Evolutionary conservation across 2,797 vertebrate species (phyloP).

Genomic region (Cossypha dichroa): DNA sequence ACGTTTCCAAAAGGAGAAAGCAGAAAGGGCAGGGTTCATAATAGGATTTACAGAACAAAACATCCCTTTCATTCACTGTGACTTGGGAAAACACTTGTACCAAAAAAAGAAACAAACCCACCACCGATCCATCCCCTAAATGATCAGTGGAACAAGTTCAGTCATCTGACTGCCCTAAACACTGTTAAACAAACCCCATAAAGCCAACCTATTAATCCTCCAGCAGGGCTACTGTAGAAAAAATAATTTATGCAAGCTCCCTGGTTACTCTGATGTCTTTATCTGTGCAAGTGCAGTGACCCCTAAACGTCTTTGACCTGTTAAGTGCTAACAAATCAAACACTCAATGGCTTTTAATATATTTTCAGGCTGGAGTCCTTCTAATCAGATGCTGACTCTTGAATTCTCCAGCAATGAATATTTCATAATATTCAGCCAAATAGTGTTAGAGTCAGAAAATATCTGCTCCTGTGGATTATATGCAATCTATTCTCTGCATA

Average conservation of each 20-base stretch:
- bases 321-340: conserved; percentile 57
- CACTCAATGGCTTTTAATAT: conserved; percentile 13
- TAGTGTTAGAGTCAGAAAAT: background rate
- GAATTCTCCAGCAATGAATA: background rate
- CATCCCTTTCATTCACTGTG: background rate
- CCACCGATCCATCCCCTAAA: background rate
- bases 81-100: background rate
- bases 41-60: conserved; percentile 44
- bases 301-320: conserved; percentile 47
- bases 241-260: conserved; percentile 50
- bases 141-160: background rate
- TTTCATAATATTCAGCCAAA: background rate
- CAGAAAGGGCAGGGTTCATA: conserved; percentile 3
- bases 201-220: conserved; percentile 57
- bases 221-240: conserved; percentile 43
- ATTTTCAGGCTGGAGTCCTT: conserved; percentile 24
- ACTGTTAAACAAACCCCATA: conserved; percentile 55
- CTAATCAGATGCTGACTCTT: conserved; percentile 11
- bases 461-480: background rate
- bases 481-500: background rate
- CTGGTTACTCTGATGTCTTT: conserved; percentile 28
- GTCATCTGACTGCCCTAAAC: conserved; percentile 62
- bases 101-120: conserved; percentile 2
- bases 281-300: conserved; percentile 51
- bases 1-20: conserved; percentile 13